Percentiles rank a stretch among this genome's conserved stretches.
These are phyloP conservation scores for Euschistus heros DNA, from an alignment of 1,140 invertebrate species.

Conservation along the genomic window DNA sequence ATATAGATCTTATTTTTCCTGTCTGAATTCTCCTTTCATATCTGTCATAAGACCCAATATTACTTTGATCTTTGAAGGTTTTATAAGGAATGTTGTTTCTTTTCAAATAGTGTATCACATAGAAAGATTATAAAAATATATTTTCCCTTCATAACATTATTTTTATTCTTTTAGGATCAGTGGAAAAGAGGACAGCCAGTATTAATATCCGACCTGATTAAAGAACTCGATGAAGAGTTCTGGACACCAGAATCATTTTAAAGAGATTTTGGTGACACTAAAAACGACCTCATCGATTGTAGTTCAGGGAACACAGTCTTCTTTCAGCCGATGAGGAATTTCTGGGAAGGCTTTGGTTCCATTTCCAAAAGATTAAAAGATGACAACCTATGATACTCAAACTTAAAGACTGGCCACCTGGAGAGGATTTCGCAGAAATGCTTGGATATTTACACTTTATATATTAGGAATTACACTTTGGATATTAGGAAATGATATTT, in stretches of 20 bases:
- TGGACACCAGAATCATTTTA: slow-evolving; percentile 89
- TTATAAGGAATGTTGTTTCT: too few species aligned
- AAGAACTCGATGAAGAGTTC: slow-evolving; percentile 61
- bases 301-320: slow-evolving; percentile 74
- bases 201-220: slow-evolving; percentile 81
- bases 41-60: too few species aligned
- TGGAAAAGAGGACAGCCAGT: slow-evolving; percentile 94
- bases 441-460: too few species aligned
- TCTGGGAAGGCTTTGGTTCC: slow-evolving; percentile 94
- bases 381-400: slow-evolving; percentile 86
- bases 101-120: too few species aligned
- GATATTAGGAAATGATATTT: too few species aligned
- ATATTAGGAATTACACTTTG: too few species aligned
- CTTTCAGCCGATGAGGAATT: slow-evolving; percentile 81
- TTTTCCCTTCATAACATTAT: too few species aligned
- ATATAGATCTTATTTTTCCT: too few species aligned
- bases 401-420: slow-evolving; percentile 92
- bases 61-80: too few species aligned
- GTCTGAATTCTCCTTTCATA: too few species aligned
- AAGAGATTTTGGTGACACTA: slow-evolving; percentile 79
- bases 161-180: slow-evolving; percentile 67
- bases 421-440: slow-evolving; percentile 36
- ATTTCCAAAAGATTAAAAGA: slow-evolving; percentile 73
- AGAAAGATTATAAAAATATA: too few species aligned
- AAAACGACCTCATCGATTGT: slow-evolving; percentile 89